Evolutionary conservation across 2,797 vertebrate species (phyloP), one percentile per base, ranked within the genome.

Genomic region (Ceyx erithaca): DNA sequence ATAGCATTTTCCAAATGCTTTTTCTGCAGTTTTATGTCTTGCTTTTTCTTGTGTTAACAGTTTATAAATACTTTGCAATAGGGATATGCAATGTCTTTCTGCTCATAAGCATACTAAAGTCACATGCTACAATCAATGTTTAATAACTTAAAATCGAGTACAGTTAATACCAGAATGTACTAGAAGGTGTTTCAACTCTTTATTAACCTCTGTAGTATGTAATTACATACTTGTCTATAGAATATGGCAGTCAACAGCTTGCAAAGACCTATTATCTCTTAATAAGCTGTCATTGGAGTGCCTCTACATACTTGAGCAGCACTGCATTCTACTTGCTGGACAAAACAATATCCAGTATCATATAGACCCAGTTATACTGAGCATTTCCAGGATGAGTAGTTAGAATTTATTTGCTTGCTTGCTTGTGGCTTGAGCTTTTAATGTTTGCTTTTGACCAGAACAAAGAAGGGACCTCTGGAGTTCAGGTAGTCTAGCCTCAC

Each of bases 41-140:
- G 41, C 8, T 21, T 80, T 89, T 40, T 45, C 64, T 69, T 63
- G 4, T 88, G 20, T 90, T 93, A 67, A 52, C 37, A 75, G 33
- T 84, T 84, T 90, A 68, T 87, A 93, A 95, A 88, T 88, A 78
- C 54, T 82, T 75, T 81, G 19, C 23, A 54, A 21, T 17, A 61
- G 9, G 51, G 21, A 77, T 33, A 70, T 19, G 6, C 43, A 10
- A 22, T 75, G 2, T 26, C 48, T 91, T 35, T 78, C 16, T 75
- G 49, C 46, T 82, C 72, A 69, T 13, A 49, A 59, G n/a, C 35
- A 46, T 55, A n/a, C 22, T 37, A 45, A 93, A 93, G 12, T 66
- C 37, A 41, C 19, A 58, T 52, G 35, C 46, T 33, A 68, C n/a
- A 43, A 61, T 67, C 31, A 55, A 5, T 78, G 31, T 40, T 88